phyloP scores from a whole-genome alignment of 2,113 vertebrate genomes.

The Azemiops feae region DNA sequence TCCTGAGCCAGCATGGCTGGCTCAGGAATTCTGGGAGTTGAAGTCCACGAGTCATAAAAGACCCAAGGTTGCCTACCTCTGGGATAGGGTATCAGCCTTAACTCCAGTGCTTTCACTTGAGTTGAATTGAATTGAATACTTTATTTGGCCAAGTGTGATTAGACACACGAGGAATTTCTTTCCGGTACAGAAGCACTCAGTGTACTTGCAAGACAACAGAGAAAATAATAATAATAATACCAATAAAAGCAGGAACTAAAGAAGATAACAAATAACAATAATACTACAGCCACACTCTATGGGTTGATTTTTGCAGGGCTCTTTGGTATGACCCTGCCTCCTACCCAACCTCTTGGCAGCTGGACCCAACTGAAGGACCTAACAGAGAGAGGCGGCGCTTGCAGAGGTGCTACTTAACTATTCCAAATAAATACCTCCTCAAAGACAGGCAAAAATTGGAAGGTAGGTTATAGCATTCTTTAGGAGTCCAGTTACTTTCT shows the following conservation, averaged over 20 bases:
- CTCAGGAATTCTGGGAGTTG: no score
- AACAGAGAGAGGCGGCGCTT: slow-evolving; percentile 92
- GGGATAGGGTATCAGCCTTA: background rate
- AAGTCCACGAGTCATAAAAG: no score
- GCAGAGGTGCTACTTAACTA: slow-evolving; percentile 94
- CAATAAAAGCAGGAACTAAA: background rate
- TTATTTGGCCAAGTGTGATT: background rate
- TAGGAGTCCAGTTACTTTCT: background rate
- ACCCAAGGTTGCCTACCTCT: no score
- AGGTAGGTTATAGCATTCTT: slow-evolving; percentile 68
- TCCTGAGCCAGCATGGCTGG: no score
- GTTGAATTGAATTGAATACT: background rate
- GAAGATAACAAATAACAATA: background rate
- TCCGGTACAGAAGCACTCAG: background rate
- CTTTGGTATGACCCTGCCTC: slow-evolving; percentile 93
- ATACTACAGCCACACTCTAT: background rate
- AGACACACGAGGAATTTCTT: background rate
- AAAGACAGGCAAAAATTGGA: slow-evolving; percentile 88
- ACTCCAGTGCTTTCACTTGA: slow-evolving; percentile 18
- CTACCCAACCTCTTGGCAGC: slow-evolving; percentile 94
- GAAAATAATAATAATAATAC: background rate
- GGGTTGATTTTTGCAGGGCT: slow-evolving; percentile 68
- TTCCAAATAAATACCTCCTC: slow-evolving; percentile 97
- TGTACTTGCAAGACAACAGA: background rate
- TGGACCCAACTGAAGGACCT: slow-evolving; percentile 95